phyloP scores from a whole-genome alignment of 2,888 invertebrate species.

The Formica aserva region DNA sequence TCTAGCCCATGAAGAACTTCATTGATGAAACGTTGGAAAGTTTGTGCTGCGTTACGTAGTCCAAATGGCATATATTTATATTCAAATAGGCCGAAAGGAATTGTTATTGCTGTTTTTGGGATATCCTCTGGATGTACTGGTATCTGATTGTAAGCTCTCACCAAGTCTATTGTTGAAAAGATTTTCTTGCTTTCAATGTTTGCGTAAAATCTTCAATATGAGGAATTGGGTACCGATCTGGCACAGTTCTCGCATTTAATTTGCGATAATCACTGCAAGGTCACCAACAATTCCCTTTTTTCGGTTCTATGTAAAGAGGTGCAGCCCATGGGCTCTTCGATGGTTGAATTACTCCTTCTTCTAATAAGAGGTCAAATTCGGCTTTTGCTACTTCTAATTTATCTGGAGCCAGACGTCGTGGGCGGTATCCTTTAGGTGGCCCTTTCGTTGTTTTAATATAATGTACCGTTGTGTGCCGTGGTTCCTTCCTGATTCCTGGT shows the following conservation, averaged over 20 bases:
- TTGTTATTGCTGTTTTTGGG: too few relatives aligned
- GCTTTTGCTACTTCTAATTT: too few relatives aligned
- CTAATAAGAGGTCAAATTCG: too few relatives aligned
- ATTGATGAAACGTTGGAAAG: too few relatives aligned
- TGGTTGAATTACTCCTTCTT: conserved; percentile 59
- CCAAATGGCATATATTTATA: too few relatives aligned
- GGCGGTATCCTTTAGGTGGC: conserved; percentile 74
- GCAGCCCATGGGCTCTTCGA: background rate
- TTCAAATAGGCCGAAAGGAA: too few relatives aligned
- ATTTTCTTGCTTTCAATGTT: conserved; percentile 30
- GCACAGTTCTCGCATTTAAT: conserved; percentile 15
- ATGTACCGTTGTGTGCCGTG: conserved; percentile 2
- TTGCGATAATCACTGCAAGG: conserved; percentile 12
- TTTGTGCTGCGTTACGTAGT: too few relatives aligned
- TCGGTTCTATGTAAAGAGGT: background rate
- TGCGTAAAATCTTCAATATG: conserved; percentile 38
- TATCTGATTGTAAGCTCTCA: background rate
- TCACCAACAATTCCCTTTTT: conserved; percentile 61
- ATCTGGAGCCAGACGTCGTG: conserved; percentile 56
- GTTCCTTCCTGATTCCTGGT: conserved; percentile 55
- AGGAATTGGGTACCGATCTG: conserved; percentile 19
- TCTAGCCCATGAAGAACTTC: too few relatives aligned
- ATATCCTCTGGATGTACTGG: background rate
- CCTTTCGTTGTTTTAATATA: conserved; percentile 76
- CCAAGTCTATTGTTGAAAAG: conserved; percentile 29